Conservation (phyloP, 2,113 vertebrate species). For the Hydrolagus affinis region DNA sequence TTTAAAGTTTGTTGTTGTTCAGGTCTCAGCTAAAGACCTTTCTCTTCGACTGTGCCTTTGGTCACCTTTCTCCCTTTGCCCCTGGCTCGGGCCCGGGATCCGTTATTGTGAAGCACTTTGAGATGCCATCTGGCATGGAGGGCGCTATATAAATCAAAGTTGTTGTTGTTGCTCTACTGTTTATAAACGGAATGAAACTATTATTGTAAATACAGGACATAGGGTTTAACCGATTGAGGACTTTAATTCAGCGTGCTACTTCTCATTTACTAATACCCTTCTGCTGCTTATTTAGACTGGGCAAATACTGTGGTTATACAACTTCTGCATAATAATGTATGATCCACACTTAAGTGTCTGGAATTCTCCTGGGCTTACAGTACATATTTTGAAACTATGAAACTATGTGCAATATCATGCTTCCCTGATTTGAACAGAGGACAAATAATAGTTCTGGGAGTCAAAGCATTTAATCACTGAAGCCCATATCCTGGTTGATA, state of each 20-base stretch:
- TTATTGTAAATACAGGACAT: neutral
- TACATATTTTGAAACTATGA: neutral
- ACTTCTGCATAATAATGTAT: neutral
- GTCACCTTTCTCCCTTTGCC: no score
- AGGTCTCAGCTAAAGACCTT: neutral
- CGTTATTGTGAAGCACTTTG: no score
- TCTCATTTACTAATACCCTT: neutral
- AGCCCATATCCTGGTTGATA: no score
- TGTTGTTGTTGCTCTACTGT: neutral
- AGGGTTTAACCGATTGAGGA: neutral
- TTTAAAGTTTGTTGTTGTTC: neutral
- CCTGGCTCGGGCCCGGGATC: no score
- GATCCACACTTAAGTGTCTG: neutral
- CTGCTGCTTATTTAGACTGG: neutral
- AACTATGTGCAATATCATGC: no score
- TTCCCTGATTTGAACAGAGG: no score
- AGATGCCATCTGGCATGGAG: no score
- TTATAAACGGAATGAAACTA: neutral
- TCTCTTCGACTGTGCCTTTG: no score
- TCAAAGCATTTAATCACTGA: no score
- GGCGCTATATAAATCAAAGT: no score
- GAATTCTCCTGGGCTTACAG: neutral
- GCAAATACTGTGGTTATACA: neutral
- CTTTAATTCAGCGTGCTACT: neutral
- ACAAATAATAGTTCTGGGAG: no score